These are phyloP conservation scores for Tachina fera DNA, from an alignment of 2,888 invertebrate species.

Conservation along the genomic window DNA sequence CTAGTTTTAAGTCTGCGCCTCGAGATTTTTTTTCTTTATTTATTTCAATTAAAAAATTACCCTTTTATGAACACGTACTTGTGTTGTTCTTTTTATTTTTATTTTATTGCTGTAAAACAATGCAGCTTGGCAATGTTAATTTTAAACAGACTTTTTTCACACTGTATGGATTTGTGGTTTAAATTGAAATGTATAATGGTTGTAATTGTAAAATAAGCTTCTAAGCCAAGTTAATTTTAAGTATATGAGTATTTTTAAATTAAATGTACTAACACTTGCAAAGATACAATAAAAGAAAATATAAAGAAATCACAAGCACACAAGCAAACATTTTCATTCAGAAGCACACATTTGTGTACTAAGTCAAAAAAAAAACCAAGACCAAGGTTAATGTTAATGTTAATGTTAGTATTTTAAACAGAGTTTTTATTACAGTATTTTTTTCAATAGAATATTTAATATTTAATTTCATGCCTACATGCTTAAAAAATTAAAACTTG, in stretches of 20 bases:
- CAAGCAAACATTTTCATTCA: constrained; percentile 5
- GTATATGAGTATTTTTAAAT: neutral
- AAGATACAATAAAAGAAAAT: neutral
- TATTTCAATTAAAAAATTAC: too few relatives aligned
- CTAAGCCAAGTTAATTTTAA: constrained; percentile 56
- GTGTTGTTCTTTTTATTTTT: constrained; percentile 35
- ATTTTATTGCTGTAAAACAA: constrained; percentile 58
- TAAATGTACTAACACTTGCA: constrained; percentile 7
- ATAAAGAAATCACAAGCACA: neutral
- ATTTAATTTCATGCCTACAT: constrained; percentile 66
- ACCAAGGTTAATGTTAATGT: constrained; percentile 70
- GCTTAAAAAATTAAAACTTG: constrained; percentile 9
- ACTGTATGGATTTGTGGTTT: constrained; percentile 44
- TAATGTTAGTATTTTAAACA: constrained; percentile 60
- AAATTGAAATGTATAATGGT: constrained; percentile 23
- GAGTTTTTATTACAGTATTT: constrained; percentile 24
- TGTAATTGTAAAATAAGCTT: constrained; percentile 62
- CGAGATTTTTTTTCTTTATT: too few relatives aligned
- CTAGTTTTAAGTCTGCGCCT: too few relatives aligned
- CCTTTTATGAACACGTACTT: neutral
- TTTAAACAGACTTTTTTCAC: constrained; percentile 37
- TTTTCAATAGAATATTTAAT: constrained; percentile 45
- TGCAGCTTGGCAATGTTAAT: constrained; percentile 61
- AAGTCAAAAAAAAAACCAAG: constrained; percentile 46
- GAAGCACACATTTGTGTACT: neutral